These are phyloP conservation scores for Corythaixoides concolor DNA, from an alignment of 2,113 vertebrate species.

Conservation along the genomic window DNA sequence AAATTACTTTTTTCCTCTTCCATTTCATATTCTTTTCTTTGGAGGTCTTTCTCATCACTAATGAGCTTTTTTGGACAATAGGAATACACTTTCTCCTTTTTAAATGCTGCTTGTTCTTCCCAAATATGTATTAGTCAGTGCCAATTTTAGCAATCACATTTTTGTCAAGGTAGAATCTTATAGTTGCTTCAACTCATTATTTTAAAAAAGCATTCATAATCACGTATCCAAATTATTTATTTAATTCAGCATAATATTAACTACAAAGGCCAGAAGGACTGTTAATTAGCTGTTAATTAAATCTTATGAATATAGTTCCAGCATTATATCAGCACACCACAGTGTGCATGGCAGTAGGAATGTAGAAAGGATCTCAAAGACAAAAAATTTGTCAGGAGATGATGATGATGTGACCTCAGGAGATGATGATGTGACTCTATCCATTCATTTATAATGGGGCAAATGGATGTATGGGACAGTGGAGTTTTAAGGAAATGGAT, in stretches of 20 bases:
- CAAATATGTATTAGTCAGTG: neutral
- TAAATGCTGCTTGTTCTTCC: neutral
- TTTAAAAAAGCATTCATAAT: constrained; percentile 42
- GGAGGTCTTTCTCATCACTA: neutral
- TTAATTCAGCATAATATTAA: neutral
- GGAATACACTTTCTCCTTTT: neutral
- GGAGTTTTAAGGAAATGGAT: neutral
- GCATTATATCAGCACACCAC: neutral
- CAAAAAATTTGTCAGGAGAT: neutral
- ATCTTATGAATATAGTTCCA: neutral
- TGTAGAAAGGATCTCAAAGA: neutral
- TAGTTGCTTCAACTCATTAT: neutral
- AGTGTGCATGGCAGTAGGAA: neutral
- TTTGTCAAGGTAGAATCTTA: constrained; percentile 25
- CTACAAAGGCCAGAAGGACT: constrained; percentile 37
- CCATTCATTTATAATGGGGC: neutral
- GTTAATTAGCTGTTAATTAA: constrained; percentile 52
- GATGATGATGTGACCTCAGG: neutral
- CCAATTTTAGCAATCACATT: neutral
- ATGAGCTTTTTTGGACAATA: neutral
- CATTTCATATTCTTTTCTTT: neutral
- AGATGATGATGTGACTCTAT: neutral
- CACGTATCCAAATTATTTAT: constrained; percentile 27
- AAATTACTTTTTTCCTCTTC: neutral
- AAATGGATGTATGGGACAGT: neutral